Conservation (phyloP, 2,113 vertebrate species). For the Anoura caudifer region DNA sequence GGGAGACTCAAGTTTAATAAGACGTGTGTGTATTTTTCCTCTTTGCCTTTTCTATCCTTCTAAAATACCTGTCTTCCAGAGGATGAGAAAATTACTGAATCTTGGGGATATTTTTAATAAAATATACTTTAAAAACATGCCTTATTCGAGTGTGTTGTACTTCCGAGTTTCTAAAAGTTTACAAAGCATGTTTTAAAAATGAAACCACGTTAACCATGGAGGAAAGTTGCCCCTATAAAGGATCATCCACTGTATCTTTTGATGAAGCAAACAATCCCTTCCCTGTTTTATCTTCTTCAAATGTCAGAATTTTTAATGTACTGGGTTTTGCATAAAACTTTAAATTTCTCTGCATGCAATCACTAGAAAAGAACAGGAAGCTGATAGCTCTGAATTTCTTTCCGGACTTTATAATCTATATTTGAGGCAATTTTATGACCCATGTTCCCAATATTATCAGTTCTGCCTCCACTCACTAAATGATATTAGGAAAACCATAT, state of each 20-base stretch:
- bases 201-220: neutral
- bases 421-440: conserved; percentile 6
- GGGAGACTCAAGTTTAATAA: neutral
- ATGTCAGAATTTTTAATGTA: neutral
- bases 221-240: neutral
- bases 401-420: neutral
- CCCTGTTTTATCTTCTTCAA: neutral
- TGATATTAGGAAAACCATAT: neutral
- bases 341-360: neutral
- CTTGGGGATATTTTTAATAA: neutral
- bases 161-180: neutral
- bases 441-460: neutral
- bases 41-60: neutral
- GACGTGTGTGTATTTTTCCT: neutral
- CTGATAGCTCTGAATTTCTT: conserved; percentile 7
- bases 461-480: neutral
- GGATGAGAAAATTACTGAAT: neutral
- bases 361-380: neutral
- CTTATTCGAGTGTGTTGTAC: neutral
- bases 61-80: conserved; percentile 7
- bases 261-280: neutral
- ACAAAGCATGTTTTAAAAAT: neutral
- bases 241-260: neutral
- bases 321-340: neutral
- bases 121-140: neutral